Evolutionary conservation across 2,888 invertebrate species (phyloP).

Genomic region (Portevinia maculata): DNA sequence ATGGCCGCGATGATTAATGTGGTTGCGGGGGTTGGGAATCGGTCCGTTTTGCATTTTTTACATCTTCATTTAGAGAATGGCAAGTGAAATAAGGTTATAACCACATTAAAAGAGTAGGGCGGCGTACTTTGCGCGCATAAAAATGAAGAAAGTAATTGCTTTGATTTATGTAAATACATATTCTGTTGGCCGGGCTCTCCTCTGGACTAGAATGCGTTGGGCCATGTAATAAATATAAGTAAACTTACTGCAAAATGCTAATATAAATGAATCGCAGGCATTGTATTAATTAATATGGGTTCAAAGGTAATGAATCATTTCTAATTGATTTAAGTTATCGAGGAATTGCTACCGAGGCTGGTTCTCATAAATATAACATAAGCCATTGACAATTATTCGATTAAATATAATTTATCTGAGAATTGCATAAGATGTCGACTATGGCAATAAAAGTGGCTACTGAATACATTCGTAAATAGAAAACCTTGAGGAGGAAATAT

Average conservation of each 20-base stretch:
- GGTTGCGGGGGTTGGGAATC: constrained; percentile 30
- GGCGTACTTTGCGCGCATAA: background rate
- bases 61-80: background rate
- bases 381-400: background rate
- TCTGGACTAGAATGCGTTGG: constrained; percentile 29
- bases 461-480: too few species aligned
- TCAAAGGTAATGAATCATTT: constrained; percentile 34
- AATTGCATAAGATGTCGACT: background rate
- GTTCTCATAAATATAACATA: background rate
- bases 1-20: constrained; percentile 43
- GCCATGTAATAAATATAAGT: constrained; percentile 31
- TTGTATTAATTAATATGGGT: constrained; percentile 49
- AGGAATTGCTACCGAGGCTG: constrained; percentile 1
- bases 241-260: constrained; percentile 49
- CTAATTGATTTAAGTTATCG: constrained; percentile 13
- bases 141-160: constrained; percentile 22
- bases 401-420: background rate
- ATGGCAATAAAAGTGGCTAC: background rate
- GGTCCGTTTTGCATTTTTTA: constrained; percentile 36
- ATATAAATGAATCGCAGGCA: constrained; percentile 53
- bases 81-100: background rate
- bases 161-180: background rate
- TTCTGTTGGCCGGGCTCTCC: background rate
- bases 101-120: background rate
- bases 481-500: too few species aligned